Conservation (phyloP, 92 coral and sea anemone genomes). For the Heliopora coerulea region DNA sequence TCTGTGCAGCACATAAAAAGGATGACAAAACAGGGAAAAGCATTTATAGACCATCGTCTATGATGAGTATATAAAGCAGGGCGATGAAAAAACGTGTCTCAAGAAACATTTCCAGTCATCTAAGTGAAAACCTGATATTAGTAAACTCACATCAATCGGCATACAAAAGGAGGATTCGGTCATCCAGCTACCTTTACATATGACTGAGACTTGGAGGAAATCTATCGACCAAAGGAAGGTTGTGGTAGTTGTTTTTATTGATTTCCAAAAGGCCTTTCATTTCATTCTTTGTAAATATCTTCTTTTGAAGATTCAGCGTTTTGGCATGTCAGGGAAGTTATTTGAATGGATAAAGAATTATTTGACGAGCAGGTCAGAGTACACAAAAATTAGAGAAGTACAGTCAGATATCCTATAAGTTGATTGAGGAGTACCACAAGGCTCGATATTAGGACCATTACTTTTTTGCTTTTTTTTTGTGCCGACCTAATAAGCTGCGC, state of each 20-base stretch:
- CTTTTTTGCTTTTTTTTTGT: slow-evolving; percentile 45
- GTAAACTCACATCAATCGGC: slow-evolving; percentile 45
- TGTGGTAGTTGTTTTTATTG: slow-evolving; percentile 43
- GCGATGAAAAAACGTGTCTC: too few species aligned
- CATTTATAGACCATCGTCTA: too few species aligned
- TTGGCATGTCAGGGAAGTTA: slow-evolving; percentile 48
- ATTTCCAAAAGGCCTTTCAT: background rate
- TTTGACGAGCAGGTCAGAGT: slow-evolving; percentile 21
- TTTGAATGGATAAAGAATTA: slow-evolving; percentile 40
- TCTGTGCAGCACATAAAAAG: too few species aligned
- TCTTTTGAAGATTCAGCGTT: slow-evolving; percentile 46
- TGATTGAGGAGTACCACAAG: slow-evolving; percentile 49
- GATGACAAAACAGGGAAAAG: too few species aligned
- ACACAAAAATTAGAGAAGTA: slow-evolving; percentile 19
- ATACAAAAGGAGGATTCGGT: slow-evolving; percentile 42
- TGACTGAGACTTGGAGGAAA: slow-evolving; percentile 42
- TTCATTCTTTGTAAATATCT: slow-evolving; percentile 29
- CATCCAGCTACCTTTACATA: slow-evolving; percentile 14
- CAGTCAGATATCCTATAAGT: slow-evolving; percentile 19
- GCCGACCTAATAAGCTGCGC: slow-evolving; percentile 13
- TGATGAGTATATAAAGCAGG: too few species aligned
- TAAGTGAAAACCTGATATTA: too few species aligned
- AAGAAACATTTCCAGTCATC: too few species aligned
- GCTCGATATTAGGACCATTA: slow-evolving; percentile 47
- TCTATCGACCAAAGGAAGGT: slow-evolving; percentile 25